phyloP scores from a whole-genome alignment of 2,113 vertebrate genomes.

The Leptobrachium leishanense region DNA sequence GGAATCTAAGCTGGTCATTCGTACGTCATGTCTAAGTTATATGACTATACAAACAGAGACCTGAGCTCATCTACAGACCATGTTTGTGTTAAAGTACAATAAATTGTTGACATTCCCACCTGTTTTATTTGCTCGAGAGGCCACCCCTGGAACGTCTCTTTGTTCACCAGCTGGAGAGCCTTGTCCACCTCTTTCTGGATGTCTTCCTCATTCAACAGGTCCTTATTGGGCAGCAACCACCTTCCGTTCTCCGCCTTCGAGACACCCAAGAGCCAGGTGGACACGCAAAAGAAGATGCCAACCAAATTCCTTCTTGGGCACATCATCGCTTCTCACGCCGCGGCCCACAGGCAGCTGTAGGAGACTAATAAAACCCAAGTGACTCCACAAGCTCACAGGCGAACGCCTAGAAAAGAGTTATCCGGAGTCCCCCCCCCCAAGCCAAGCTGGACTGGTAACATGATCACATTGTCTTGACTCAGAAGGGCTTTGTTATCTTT shows the following conservation, averaged over 20 bases:
- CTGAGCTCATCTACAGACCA: too few species aligned
- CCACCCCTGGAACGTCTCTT: constrained; percentile 17
- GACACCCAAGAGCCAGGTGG: not conserved
- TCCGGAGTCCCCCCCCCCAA: not conserved
- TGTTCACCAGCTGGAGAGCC: constrained; percentile 13
- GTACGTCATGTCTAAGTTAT: too few species aligned
- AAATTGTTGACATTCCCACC: not conserved
- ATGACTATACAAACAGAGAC: too few species aligned
- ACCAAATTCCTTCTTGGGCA: constrained; percentile 9
- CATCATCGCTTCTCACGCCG: constrained; percentile 2
- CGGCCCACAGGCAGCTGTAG: not conserved
- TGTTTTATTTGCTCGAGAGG: not conserved
- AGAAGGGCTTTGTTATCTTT: constrained; percentile 16
- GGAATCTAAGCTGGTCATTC: too few species aligned
- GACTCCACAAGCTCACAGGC: not conserved
- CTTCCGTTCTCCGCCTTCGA: not conserved
- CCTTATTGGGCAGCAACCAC: constrained; percentile 3
- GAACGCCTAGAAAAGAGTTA: not conserved
- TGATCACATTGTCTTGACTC: constrained; percentile 12
- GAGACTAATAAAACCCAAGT: not conserved
- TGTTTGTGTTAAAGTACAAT: not conserved
- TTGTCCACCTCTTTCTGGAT: constrained; percentile 24
- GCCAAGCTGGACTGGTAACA: not conserved
- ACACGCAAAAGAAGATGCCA: constrained; percentile 12
- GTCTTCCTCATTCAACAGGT: not conserved